Percentiles rank a stretch among this genome's conserved stretches.
These are phyloP conservation scores for Drosophila mayri DNA, from an alignment of 1,140 invertebrate genomes.

Conservation along the genomic window DNA sequence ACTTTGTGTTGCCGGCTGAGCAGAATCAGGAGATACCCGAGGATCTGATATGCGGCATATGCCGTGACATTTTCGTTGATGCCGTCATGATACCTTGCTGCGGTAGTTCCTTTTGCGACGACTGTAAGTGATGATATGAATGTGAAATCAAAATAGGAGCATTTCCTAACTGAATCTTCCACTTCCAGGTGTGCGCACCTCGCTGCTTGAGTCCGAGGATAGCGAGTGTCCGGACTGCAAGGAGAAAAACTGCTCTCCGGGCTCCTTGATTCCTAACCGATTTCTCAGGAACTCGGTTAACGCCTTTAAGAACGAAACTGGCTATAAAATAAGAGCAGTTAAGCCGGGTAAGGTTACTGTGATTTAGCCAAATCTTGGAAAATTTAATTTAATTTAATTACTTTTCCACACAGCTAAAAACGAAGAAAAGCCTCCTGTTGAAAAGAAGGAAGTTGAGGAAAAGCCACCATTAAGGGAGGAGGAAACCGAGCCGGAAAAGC, in stretches of 20 bases:
- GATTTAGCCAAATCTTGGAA: no score
- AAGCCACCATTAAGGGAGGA: conserved; percentile 6
- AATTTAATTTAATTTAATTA: not conserved
- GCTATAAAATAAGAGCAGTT: conserved; percentile 87
- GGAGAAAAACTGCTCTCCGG: conserved; percentile 96
- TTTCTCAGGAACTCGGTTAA: conserved; percentile 95
- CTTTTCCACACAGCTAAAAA: conserved; percentile 10
- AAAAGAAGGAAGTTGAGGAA: conserved; percentile 36
- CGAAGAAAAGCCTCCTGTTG: conserved; percentile 26
- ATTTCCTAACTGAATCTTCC: not conserved
- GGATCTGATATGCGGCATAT: conserved; percentile 95
- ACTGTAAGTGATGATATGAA: conserved; percentile 90
- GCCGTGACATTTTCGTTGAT: conserved; percentile 96
- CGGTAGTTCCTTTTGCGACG: conserved; percentile 98
- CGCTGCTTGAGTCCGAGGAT: conserved; percentile 95
- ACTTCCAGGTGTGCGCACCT: conserved; percentile 92
- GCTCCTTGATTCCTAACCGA: conserved; percentile 96
- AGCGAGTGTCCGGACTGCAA: conserved; percentile 97
- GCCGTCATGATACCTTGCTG: conserved; percentile 99
- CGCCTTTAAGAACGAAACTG: conserved; percentile 95
- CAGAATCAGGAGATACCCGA: conserved; percentile 91
- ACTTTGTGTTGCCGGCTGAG: conserved; percentile 53
- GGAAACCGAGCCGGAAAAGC: conserved; percentile 8
- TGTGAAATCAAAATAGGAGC: not conserved
- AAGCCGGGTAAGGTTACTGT: conserved; percentile 49